Percentiles rank a stretch among this genome's conserved stretches.
phyloP scores from a whole-genome alignment of 2,888 invertebrate species.

The Galerucella nymphaeae region DNA sequence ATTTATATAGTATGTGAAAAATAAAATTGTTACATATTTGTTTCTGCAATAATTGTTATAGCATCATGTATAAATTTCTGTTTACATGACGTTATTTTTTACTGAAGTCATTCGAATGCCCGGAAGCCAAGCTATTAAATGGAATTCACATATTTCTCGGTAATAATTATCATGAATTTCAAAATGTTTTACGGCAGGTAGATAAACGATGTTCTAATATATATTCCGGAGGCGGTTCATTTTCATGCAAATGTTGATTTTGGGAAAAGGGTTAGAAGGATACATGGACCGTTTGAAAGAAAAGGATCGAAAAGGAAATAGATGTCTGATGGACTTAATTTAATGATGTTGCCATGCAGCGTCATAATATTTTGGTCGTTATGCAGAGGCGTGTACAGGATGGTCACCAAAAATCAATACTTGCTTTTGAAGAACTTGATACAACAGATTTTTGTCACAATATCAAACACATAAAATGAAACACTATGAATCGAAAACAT shows the following conservation, averaged over 20 bases:
- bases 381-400: slow-evolving; percentile 25
- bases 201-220: slow-evolving; percentile 45
- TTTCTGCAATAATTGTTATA: no score
- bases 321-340: slow-evolving; percentile 53
- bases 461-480: no score
- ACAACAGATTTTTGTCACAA: no score
- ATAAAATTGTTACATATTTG: no score
- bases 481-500: no score
- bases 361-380: slow-evolving; percentile 31
- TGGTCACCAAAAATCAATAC: background rate
- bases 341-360: slow-evolving; percentile 37
- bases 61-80: background rate
- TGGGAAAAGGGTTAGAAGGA: slow-evolving; percentile 39
- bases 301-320: slow-evolving; percentile 50
- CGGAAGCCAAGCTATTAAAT: slow-evolving; percentile 26
- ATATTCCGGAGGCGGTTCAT: slow-evolving; percentile 41
- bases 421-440: no score
- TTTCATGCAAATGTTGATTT: slow-evolving; percentile 53
- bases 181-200: slow-evolving; percentile 36
- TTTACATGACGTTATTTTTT: slow-evolving; percentile 21
- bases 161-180: slow-evolving; percentile 40
- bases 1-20: no score
- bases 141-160: slow-evolving; percentile 36
- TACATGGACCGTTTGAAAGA: slow-evolving; percentile 5
- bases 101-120: slow-evolving; percentile 19